Evolutionary conservation across 2,797 vertebrate genomes (phyloP).

Genomic region (Pangasius larnaudii): DNA sequence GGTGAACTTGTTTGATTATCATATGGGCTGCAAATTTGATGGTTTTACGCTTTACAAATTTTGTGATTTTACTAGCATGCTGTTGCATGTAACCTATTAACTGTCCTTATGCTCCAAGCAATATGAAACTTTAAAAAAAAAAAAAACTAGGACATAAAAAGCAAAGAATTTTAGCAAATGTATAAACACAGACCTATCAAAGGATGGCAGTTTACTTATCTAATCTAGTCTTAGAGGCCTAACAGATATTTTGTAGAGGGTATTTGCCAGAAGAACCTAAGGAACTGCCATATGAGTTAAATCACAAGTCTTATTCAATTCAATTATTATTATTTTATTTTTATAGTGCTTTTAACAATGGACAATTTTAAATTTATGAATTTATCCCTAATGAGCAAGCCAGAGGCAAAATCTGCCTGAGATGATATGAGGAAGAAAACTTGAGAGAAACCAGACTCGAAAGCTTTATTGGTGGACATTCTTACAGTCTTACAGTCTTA

Average conservation of each 20-base stretch:
- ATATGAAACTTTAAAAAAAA: background rate
- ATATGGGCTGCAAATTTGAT: background rate
- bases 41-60: background rate
- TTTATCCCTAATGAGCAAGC: no score
- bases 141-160: background rate
- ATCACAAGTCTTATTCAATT: background rate
- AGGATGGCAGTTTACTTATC: background rate
- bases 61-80: background rate
- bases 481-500: no score
- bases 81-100: constrained; percentile 3
- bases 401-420: no score
- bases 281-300: background rate
- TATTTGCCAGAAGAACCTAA: background rate
- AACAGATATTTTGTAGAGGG: background rate
- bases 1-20: background rate
- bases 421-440: no score
- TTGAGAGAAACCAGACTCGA: no score
- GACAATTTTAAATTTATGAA: no score
- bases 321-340: no score
- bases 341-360: no score
- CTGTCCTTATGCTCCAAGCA: constrained; percentile 5
- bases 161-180: constrained; percentile 3
- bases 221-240: background rate
- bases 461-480: no score
- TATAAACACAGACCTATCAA: constrained; percentile 17